These are phyloP conservation scores for Taphrorychus bicolor DNA, from an alignment of 2,888 invertebrate species.

Conservation along the genomic window DNA sequence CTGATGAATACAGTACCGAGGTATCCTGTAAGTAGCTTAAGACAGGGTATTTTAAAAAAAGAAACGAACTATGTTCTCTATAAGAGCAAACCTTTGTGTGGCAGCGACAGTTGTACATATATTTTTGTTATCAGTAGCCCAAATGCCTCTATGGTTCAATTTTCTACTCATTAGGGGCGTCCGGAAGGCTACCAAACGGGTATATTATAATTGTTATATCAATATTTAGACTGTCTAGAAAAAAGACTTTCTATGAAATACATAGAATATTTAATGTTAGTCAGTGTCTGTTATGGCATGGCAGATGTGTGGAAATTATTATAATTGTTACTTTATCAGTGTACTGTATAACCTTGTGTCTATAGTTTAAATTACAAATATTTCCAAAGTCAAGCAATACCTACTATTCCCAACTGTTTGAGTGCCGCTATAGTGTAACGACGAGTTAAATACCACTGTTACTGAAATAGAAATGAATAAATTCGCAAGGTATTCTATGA, in stretches of 20 bases:
- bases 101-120: constrained; percentile 35
- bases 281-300: constrained; percentile 38
- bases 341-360: constrained; percentile 36
- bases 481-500: neutral
- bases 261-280: constrained; percentile 29
- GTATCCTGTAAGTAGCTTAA: constrained; percentile 4
- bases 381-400: neutral
- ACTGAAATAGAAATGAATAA: neutral
- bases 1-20: constrained; percentile 22
- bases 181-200: constrained; percentile 20
- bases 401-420: constrained; percentile 16
- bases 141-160: constrained; percentile 33
- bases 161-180: constrained; percentile 31
- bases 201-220: constrained; percentile 38
- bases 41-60: constrained; percentile 29
- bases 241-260: constrained; percentile 28
- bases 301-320: constrained; percentile 33
- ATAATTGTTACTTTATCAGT: constrained; percentile 36
- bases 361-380: constrained; percentile 2
- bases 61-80: constrained; percentile 16
- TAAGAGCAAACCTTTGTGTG: constrained; percentile 25
- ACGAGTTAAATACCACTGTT: constrained; percentile 11
- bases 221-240: constrained; percentile 39
- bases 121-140: constrained; percentile 30
- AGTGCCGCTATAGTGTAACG: neutral